A percentile compares a stretch with the other conserved stretches of the same genome.
These are phyloP conservation scores for Spicauda simplicius DNA, from an alignment of 2,888 invertebrate species.

Conservation along the genomic window DNA sequence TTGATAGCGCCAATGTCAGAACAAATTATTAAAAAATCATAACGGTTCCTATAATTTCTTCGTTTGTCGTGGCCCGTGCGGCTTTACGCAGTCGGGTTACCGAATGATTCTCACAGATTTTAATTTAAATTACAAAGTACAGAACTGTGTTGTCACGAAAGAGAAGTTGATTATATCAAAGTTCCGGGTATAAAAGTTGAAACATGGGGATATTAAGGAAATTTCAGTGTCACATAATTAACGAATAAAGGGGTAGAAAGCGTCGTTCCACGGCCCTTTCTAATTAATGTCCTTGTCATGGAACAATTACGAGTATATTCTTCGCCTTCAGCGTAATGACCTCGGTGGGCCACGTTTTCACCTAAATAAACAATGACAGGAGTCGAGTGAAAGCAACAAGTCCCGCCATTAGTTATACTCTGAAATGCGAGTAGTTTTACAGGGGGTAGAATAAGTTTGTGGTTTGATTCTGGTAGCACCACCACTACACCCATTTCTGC, in stretches of 20 bases:
- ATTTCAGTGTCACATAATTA: slow-evolving; percentile 11
- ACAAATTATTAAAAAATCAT: too few relatives aligned
- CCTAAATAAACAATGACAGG: slow-evolving; percentile 15
- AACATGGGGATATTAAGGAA: neutral
- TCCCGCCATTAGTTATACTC: slow-evolving; percentile 2
- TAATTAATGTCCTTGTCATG: slow-evolving; percentile 23
- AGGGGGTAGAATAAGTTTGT: too few relatives aligned
- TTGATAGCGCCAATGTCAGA: too few relatives aligned
- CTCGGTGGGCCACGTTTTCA: slow-evolving; percentile 13
- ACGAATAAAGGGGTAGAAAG: slow-evolving; percentile 3
- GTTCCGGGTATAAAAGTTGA: neutral
- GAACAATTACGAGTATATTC: slow-evolving; percentile 18
- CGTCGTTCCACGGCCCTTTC: slow-evolving; percentile 9
- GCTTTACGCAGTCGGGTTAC: too few relatives aligned
- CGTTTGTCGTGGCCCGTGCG: too few relatives aligned
- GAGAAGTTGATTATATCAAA: neutral
- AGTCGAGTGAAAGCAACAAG: slow-evolving; percentile 24
- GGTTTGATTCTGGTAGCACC: too few relatives aligned
- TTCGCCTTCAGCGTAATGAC: slow-evolving; percentile 12
- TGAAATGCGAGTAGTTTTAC: too few relatives aligned
- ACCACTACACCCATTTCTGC: too few relatives aligned
- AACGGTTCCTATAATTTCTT: too few relatives aligned
- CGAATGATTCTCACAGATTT: too few relatives aligned
- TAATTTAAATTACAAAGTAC: too few relatives aligned
- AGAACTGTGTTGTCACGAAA: neutral